phyloP scores from a whole-genome alignment of 2,888 invertebrate species.

The Sphaeridia pumilis region DNA sequence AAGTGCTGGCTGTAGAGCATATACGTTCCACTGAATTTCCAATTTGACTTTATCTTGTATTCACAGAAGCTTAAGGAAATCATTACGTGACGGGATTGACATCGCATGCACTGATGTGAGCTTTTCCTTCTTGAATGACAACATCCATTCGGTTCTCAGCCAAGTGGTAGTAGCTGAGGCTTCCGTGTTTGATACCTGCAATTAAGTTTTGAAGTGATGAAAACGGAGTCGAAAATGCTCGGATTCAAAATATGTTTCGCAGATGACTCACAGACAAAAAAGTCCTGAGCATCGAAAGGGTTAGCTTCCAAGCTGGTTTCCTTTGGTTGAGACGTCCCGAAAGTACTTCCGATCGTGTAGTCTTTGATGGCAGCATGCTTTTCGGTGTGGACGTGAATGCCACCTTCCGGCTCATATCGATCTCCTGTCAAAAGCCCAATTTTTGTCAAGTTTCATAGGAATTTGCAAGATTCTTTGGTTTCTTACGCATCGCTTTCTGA shows the following conservation, averaged over 20 bases:
- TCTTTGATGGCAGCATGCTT: slow-evolving; percentile 22
- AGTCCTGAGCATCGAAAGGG: slow-evolving; percentile 24
- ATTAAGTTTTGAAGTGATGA: background rate
- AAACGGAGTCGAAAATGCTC: background rate
- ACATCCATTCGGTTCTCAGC: slow-evolving; percentile 22
- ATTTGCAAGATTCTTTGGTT: background rate
- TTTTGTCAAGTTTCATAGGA: background rate
- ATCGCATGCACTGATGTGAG: slow-evolving; percentile 27
- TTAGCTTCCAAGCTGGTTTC: slow-evolving; percentile 24
- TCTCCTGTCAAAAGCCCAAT: slow-evolving; percentile 7
- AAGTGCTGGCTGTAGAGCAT: slow-evolving; percentile 24
- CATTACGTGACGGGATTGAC: slow-evolving; percentile 28
- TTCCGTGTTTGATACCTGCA: slow-evolving; percentile 23
- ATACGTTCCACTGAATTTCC: background rate
- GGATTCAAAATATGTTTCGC: background rate
- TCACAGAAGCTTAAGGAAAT: background rate
- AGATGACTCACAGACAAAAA: slow-evolving; percentile 17
- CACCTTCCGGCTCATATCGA: slow-evolving; percentile 7
- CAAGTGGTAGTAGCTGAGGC: slow-evolving; percentile 29
- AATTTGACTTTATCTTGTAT: background rate
- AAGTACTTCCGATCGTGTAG: slow-evolving; percentile 28
- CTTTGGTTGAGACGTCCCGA: slow-evolving; percentile 20
- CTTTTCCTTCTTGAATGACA: slow-evolving; percentile 26
- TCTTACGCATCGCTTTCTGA: slow-evolving; percentile 22
- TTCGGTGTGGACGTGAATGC: slow-evolving; percentile 17